Conservation (phyloP, 2,888 invertebrate species). For the Parnassius glacialis region DNA sequence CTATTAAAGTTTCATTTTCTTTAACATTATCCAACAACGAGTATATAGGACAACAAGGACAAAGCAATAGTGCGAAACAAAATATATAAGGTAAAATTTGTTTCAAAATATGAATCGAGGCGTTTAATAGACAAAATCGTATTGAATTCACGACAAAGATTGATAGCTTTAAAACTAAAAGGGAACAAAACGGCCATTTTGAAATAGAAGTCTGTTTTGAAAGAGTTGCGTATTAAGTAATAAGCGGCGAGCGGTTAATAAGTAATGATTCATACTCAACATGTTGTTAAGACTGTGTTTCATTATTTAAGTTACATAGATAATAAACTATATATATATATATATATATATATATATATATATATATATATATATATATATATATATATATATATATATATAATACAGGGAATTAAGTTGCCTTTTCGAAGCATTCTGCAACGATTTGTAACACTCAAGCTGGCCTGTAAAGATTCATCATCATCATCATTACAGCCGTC, state of each 20-base stretch:
- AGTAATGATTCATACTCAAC: background rate
- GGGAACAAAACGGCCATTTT: constrained; percentile 40
- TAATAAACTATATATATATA: too few species aligned
- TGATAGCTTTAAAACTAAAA: constrained; percentile 39
- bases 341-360: too few species aligned
- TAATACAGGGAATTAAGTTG: too few species aligned
- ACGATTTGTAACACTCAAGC: too few species aligned
- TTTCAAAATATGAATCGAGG: constrained; percentile 35
- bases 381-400: too few species aligned
- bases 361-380: too few species aligned
- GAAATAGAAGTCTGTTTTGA: background rate
- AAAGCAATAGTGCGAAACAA: constrained; percentile 19
- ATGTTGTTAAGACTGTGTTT: background rate
- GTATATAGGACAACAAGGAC: too few species aligned
- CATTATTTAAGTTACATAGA: too few species aligned
- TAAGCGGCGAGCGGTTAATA: constrained; percentile 17
- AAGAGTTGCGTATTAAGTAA: constrained; percentile 27
- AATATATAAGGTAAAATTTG: constrained; percentile 18
- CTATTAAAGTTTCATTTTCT: constrained; percentile 12
- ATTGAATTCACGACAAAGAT: constrained; percentile 41
- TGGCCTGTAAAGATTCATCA: too few species aligned
- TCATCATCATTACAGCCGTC: too few species aligned
- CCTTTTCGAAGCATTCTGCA: too few species aligned
- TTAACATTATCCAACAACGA: background rate
- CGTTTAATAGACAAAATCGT: constrained; percentile 40